Conservation (phyloP, 2,888 invertebrate genomes). For the Netelia fuscicornis region DNA sequence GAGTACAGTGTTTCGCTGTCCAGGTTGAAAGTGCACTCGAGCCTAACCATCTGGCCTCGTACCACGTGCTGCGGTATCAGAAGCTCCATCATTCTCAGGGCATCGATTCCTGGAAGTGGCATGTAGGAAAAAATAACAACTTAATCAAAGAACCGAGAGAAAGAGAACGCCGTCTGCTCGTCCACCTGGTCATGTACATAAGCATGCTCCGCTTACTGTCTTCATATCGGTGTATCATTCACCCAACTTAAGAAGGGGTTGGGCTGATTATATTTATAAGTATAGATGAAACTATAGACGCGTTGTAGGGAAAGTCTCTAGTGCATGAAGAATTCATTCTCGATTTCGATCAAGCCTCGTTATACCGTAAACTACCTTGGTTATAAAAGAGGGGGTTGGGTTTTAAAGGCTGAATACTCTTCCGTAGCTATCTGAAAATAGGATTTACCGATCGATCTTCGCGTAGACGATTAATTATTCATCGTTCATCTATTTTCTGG, state of each 20-base stretch:
- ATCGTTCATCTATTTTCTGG: neutral
- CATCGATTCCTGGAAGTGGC: conserved; percentile 72
- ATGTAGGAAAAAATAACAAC: conserved; percentile 56
- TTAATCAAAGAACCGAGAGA: conserved; percentile 33
- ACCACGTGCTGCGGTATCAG: conserved; percentile 93
- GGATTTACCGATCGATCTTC: neutral
- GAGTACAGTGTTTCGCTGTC: conserved; percentile 94
- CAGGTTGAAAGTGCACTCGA: conserved; percentile 94
- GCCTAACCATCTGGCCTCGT: conserved; percentile 90
- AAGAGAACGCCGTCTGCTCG: conserved; percentile 10
- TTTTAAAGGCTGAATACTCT: too few relatives aligned
- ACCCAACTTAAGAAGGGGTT: neutral
- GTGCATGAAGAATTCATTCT: conserved; percentile 26
- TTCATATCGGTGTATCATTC: conserved; percentile 7
- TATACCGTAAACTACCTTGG: conserved; percentile 2
- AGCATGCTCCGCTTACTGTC: neutral
- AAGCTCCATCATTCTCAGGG: conserved; percentile 91
- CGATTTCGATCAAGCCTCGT: conserved; percentile 56
- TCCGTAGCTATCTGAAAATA: too few relatives aligned
- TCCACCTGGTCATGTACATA: conserved; percentile 28
- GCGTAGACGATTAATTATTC: neutral
- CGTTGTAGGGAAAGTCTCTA: neutral
- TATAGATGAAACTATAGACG: conserved; percentile 8
- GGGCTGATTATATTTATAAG: neutral
- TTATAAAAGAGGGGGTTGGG: too few relatives aligned